Percentiles rank a stretch among this genome's conserved stretches.
Evolutionary conservation across 2,113 vertebrate genomes (phyloP).

Genomic region (Amazona guildingii): DNA sequence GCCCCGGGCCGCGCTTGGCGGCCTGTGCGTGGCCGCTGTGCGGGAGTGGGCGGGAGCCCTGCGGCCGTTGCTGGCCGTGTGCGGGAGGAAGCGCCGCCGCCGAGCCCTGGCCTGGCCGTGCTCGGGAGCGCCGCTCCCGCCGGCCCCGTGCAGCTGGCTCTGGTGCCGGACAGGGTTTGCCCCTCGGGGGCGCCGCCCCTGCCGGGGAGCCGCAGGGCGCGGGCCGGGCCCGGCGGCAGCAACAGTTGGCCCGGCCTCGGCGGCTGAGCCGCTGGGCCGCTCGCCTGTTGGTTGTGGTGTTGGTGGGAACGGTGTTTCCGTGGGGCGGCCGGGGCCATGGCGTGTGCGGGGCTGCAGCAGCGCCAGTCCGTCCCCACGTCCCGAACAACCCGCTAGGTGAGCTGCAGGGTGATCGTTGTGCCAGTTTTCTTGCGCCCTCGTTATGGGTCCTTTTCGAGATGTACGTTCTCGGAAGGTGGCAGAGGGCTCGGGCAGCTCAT

Average conservation of each 20-base stretch:
- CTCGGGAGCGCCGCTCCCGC: not conserved
- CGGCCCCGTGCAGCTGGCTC: too few relatives aligned
- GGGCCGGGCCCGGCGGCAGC: not conserved
- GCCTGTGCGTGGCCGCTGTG: too few relatives aligned
- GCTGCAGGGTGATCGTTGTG: not conserved
- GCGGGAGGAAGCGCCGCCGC: not conserved
- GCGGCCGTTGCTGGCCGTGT: not conserved
- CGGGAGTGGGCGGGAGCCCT: too few relatives aligned
- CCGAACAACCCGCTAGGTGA: not conserved
- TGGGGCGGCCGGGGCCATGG: accelerated
- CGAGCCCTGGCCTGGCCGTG: not conserved
- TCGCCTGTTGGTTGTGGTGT: not conserved
- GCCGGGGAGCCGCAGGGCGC: not conserved
- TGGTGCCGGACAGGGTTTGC: not conserved
- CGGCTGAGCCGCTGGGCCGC: not conserved
- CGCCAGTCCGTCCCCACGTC: not conserved
- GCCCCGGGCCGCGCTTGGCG: not conserved
- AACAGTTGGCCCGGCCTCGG: not conserved
- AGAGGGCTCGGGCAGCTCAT: not conserved
- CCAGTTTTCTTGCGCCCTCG: not conserved
- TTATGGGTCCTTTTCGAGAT: not conserved
- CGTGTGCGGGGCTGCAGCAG: not conserved
- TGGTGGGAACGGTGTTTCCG: not conserved
- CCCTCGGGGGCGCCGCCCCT: not conserved
- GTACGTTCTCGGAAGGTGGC: not conserved